Base-by-base conservation (phyloP, 2,113 vertebrate species). In the Dascyllus trimaculatus region DNA sequence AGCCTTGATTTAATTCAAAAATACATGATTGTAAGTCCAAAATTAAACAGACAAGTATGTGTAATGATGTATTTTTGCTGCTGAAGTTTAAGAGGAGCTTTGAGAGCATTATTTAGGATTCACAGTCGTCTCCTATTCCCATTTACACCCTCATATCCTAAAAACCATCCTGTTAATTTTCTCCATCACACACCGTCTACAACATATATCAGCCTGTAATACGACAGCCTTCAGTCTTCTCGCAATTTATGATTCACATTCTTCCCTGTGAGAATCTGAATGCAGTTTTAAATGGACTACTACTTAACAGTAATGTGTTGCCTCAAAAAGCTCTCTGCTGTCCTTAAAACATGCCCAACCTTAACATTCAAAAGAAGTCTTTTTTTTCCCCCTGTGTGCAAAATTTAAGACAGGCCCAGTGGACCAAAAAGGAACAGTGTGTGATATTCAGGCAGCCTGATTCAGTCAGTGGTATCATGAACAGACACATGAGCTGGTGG, bases 401-500 rank as follows among this genome's bases (percentile, higher is more conserved):
- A 51, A 71, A 61, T 32, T 17, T 22, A 19, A 57, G 53, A 80
- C 25, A 10, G 38, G 60, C 21, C 78, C 57, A 62, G 54, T 25
- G 10, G 62, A 69, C 24, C 49, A 59, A 65, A n/a, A 58, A 57
- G 11, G 1, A 46, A 70, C 7, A 17, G 53, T 15, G 71, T 69
- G 71, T 53, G 74, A 75, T 21, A 46, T 46, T 74, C 25, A 45
- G 54, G 54, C 53, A 59, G 64, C 52, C 72, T 67, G 52, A 67
- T 67, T 54, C 49, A 54, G 76, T 68, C 71, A 73, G 26, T 45
- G 45, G 72, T 76, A 73, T 85, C 80, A 84, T 75, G 74, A 78
- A 81, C 70, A 74, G 51, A 89, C 73, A 90, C 75, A 88, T 58
- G 77, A 78, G 75, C 63, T 70, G 83, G 67, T 86, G 87, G 89